These are phyloP conservation scores for Drosophila vallismaia DNA, from an alignment of 2,888 invertebrate genomes.

Conservation along the genomic window DNA sequence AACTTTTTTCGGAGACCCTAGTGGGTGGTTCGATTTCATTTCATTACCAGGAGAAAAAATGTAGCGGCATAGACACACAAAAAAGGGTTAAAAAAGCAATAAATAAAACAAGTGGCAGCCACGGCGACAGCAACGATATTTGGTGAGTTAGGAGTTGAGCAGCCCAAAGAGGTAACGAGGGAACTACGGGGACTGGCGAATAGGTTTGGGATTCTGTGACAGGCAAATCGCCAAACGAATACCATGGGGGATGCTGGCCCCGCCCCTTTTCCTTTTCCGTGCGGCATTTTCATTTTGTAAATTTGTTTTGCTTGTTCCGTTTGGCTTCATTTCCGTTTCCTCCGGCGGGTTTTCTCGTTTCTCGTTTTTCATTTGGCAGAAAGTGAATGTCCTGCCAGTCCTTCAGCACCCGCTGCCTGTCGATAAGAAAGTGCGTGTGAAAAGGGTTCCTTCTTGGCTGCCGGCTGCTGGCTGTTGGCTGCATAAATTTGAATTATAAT, in stretches of 20 bases:
- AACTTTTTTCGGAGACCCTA: constrained; percentile 50
- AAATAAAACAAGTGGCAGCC: constrained; percentile 82
- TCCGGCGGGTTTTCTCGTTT: constrained; percentile 22
- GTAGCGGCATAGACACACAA: constrained; percentile 34
- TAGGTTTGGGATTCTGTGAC: constrained; percentile 63
- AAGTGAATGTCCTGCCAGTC: constrained; percentile 36
- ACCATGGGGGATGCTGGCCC: constrained; percentile 66
- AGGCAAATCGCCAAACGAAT: constrained; percentile 79
- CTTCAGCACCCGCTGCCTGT: constrained; percentile 57
- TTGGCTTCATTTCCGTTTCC: constrained; percentile 77
- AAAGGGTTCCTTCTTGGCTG: constrained; percentile 64
- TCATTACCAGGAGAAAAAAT: constrained; percentile 52
- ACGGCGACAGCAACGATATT: constrained; percentile 81
- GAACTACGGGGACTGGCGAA: not conserved
- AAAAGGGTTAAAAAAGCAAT: constrained; percentile 83
- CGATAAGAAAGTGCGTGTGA: constrained; percentile 75
- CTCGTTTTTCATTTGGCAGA: constrained; percentile 46
- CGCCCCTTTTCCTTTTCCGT: constrained; percentile 40
- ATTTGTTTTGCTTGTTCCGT: constrained; percentile 79
- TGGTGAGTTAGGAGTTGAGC: constrained; percentile 57
- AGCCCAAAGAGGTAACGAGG: not conserved
- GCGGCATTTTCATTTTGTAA: constrained; percentile 78
- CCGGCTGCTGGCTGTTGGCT: constrained; percentile 31
- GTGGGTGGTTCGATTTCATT: constrained; percentile 49
- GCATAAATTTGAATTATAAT: constrained; percentile 82